These are phyloP conservation scores for Istiophorus platypterus DNA, from an alignment of 2,113 vertebrate species.

Conservation along the genomic window DNA sequence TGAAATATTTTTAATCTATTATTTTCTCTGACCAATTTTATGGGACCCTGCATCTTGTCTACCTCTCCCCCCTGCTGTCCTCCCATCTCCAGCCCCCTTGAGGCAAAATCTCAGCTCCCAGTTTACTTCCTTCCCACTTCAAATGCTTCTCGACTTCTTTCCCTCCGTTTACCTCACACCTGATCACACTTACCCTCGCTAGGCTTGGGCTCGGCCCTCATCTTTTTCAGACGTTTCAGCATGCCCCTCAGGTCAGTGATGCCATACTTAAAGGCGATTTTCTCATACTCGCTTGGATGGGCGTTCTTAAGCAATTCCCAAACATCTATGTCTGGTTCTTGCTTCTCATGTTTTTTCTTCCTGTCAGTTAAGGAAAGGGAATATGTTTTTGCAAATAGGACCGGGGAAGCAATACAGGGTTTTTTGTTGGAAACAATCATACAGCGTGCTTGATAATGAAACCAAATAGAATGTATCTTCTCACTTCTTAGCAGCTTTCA, in stretches of 20 bases:
- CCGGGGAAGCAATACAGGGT: not conserved
- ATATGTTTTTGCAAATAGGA: not conserved
- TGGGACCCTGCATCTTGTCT: not conserved
- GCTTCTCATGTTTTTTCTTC: slow-evolving; percentile 83
- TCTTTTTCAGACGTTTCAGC: slow-evolving; percentile 93
- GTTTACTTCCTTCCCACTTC: slow-evolving; percentile 7
- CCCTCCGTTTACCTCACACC: not conserved
- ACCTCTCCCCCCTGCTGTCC: not conserved
- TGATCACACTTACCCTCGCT: slow-evolving; percentile 84
- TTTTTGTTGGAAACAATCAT: not conserved
- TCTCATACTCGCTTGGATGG: slow-evolving; percentile 94
- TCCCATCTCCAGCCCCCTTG: not conserved
- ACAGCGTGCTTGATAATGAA: not conserved
- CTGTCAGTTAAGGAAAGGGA: slow-evolving; percentile 67
- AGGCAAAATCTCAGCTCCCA: slow-evolving; percentile 12
- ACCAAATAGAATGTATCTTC: slow-evolving; percentile 12
- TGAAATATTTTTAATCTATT: not conserved
- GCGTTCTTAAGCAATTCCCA: slow-evolving; percentile 92
- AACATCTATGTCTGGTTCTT: slow-evolving; percentile 84
- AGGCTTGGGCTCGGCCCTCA: slow-evolving; percentile 86
- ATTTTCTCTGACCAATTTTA: not conserved
- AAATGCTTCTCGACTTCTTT: not conserved
- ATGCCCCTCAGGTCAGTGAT: slow-evolving; percentile 95
- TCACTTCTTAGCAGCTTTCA: slow-evolving; percentile 91
- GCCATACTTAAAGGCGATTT: slow-evolving; percentile 92